phyloP scores from a whole-genome alignment of 2,113 vertebrate genomes.

The Alces alces region DNA sequence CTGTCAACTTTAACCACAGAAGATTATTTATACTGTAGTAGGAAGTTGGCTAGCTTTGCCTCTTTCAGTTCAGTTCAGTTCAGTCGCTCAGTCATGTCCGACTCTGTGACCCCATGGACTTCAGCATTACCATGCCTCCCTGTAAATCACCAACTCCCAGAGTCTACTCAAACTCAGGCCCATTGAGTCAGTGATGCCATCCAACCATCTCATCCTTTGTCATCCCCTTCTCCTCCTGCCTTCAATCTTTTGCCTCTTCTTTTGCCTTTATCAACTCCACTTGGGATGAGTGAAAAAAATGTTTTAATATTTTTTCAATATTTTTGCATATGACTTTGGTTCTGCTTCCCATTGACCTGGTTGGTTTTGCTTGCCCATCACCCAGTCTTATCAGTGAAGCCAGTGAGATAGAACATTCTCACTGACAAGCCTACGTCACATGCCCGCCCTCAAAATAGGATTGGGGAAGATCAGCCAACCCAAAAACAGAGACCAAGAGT shows the following conservation, averaged over 20 bases:
- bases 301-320: neutral
- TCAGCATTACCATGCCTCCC: fast-evolving
- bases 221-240: fast-evolving
- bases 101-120: neutral
- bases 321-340: neutral
- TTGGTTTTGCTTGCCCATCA: neutral
- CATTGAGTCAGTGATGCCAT: neutral
- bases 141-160: neutral
- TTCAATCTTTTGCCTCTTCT: neutral
- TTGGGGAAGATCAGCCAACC: neutral
- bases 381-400: neutral
- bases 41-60: neutral
- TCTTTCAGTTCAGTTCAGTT: neutral
- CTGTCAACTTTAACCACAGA: neutral
- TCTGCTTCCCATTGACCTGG: neutral
- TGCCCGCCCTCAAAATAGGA: neutral
- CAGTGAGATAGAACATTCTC: neutral
- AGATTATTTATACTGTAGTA: neutral
- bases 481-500: neutral
- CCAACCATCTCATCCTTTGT: neutral
- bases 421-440: neutral
- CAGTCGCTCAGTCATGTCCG: fast-evolving
- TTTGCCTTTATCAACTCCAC: neutral
- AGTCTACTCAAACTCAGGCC: neutral
- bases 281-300: neutral